phyloP scores from a whole-genome alignment of 2,797 vertebrate genomes.

The Scolopax rusticola region DNA sequence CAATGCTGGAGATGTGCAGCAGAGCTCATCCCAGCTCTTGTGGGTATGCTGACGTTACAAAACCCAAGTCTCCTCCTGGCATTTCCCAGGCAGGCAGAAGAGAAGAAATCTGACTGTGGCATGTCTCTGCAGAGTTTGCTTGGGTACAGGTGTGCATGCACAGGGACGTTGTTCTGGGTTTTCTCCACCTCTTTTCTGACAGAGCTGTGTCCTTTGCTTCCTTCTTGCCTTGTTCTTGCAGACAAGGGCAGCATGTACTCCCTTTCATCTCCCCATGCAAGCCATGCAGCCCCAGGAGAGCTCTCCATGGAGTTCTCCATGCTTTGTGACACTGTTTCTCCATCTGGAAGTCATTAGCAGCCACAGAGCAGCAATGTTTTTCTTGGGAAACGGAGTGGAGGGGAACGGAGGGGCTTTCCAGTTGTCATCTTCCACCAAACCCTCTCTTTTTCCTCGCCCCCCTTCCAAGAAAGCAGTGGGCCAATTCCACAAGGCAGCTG shows the following conservation, averaged over 20 bases:
- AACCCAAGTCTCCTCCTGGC: neutral
- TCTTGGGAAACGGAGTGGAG: neutral
- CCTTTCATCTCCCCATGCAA: neutral
- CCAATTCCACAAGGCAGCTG: neutral
- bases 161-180: rapidly evolving
- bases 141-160: neutral
- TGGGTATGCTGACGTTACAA: rapidly evolving
- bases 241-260: neutral
- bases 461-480: neutral
- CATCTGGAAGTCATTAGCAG: conserved; percentile 59
- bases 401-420: neutral
- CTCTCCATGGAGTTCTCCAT: neutral
- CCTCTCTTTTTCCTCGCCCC: neutral
- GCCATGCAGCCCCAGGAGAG: neutral
- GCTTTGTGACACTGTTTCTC: neutral
- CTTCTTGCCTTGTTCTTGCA: neutral
- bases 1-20: neutral
- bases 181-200: neutral
- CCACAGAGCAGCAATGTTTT: neutral
- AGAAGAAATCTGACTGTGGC: neutral
- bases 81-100: neutral
- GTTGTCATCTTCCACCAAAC: neutral
- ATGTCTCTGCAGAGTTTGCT: neutral
- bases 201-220: neutral
- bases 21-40: neutral